Percentiles rank a stretch among this genome's conserved stretches.
These are phyloP conservation scores for Ataeniobius toweri DNA, from an alignment of 2,797 vertebrate genomes.

Conservation along the genomic window DNA sequence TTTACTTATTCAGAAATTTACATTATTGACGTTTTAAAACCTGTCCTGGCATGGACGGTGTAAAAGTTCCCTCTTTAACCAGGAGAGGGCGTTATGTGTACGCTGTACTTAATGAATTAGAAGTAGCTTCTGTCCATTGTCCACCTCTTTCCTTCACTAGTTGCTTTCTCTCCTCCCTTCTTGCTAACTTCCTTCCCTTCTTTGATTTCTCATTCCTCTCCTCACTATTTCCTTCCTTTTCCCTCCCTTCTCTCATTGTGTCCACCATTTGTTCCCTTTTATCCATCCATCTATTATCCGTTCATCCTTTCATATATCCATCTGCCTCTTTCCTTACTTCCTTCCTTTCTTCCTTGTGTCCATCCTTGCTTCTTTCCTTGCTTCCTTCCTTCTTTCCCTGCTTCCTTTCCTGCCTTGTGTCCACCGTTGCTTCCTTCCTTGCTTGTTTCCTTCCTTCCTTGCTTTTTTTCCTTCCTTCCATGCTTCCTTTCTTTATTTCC, in stretches of 20 bases:
- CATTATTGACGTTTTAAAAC: neutral
- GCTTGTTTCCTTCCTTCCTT: neutral
- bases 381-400: neutral
- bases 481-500: too few species aligned
- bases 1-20: neutral
- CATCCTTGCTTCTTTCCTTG: neutral
- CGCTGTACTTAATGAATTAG: neutral
- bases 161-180: neutral
- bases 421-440: neutral
- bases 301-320: neutral
- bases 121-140: neutral
- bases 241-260: neutral
- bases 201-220: neutral
- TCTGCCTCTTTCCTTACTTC: too few species aligned
- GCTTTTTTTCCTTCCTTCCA: neutral
- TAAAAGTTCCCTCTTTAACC: neutral
- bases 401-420: neutral
- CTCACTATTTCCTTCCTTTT: neutral
- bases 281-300: neutral
- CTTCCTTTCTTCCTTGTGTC: neutral
- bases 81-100: neutral
- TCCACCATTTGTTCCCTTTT: neutral
- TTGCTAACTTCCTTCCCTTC: neutral
- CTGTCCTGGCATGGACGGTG: neutral
- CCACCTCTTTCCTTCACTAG: too few species aligned